Evolutionary conservation across 30 jellyfish, hydroid and myxozoan species (phyloP), one percentile per base, ranked within the genome.

Genomic region (Aurelia sp.): DNA sequence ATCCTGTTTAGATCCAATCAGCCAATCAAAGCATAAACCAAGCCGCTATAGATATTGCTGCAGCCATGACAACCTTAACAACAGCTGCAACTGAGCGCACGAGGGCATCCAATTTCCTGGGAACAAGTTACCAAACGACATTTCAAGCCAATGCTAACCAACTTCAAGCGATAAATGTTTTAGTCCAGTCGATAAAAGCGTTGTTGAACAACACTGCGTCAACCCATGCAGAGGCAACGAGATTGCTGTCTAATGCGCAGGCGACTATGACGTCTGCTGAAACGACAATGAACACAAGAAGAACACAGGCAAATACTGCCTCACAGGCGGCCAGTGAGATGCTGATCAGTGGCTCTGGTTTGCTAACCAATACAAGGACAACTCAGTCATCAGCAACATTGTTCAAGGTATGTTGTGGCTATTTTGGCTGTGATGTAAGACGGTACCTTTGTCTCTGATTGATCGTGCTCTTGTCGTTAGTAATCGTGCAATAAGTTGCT

Each of bases 141-240:
- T 84, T 88, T 72, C 82, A 82, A 9, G 92, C 98, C 20, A 93
- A 93, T 79, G 88, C 98, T 31, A 87, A 20, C 33, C 97, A 88
- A 47, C 85, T 93, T 68, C 81, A 78, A 66, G 31, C 82, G 40
- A 79, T 93, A 35, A 96, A 88, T 37, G 86, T 73, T 62, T 76
- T 93, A 40, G 93, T 93, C 2, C 86, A 85, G 47, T 22, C 90
- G 47, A 53, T 81, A 30, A 67, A 89, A 50, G 17, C 60, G 13
- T 68, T 93, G 13, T 83, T 72, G 40, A 84, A 88, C 68, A 59
- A 61, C n/a, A 82, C 97, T 30, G 89, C 79, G 23, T 64, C 76
- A 62, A 78, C 94, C 11, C 96, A 93, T 50, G 77, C 66, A 16
- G 89, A 76, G 41, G 96, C 98, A 15, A 37, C 60, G 85, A 20